Evolutionary conservation across 2,113 vertebrate genomes (phyloP), one percentile per base, ranked within the genome.

Genomic region (Phainopepla nitens): DNA sequence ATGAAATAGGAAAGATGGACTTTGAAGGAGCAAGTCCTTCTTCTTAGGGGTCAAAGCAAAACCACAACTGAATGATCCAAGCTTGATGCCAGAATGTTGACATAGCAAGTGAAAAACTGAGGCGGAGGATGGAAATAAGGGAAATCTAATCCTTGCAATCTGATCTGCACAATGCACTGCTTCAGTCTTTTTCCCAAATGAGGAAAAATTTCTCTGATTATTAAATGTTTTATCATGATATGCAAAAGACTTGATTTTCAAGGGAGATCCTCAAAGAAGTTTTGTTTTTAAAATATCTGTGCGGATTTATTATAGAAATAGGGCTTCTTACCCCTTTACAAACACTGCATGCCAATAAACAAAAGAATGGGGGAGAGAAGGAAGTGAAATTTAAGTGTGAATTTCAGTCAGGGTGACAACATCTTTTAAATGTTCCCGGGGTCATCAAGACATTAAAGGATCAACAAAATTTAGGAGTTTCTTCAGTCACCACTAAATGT

Each of bases 401-500:
- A 49, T 36, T 35, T n/a, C 41, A 36, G 28, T 21, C 45, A 36
- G 18, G 29, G 10, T 50, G 41, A 39, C 33, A 62, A 28, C 1
- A 0, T 6, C 2, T 33, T 20, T 16, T 28, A 31, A 49, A 50
- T 33, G 13, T 36, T 78, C 17, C 24, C 0, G 0, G 39, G 61
- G 56, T 82, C 64, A 44, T 6, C 5, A 42, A 44, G 45, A 50
- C 23, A 28, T 25, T 27, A 51, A 61, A 50, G 19, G 68, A 53
- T 20, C 82, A 62, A 33, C 5, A 61, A 66, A 65, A 61, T 60
- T 62, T 35, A 41, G 60, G 73, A 87, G 36, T 94, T 93, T 61
- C 54, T 81, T 45, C 27, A 60, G n/a, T 21, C 64, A 87, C 95
- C 95, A 90, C 94, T 96, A 44, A 61, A 95, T 81, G 96, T 96